These are phyloP conservation scores for Portevinia maculata DNA, from an alignment of 2,888 invertebrate species.

Conservation along the genomic window DNA sequence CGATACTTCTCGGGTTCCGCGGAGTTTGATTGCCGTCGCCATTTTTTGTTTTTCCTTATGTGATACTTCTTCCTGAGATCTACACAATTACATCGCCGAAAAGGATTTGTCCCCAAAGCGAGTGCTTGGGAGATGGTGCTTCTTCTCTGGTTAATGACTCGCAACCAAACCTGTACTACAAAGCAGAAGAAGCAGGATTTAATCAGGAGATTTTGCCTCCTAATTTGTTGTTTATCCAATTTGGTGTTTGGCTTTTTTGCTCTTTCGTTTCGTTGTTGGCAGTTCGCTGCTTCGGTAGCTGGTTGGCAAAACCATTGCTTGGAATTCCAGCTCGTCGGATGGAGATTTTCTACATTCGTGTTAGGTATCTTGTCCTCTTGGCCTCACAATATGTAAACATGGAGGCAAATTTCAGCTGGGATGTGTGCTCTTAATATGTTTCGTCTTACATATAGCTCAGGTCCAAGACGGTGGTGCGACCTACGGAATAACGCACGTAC, in stretches of 20 bases:
- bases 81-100: slow-evolving; percentile 61
- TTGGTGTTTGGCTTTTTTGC: slow-evolving; percentile 57
- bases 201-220: slow-evolving; percentile 73
- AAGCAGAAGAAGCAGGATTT: slow-evolving; percentile 60
- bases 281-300: slow-evolving; percentile 51
- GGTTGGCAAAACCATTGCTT: slow-evolving; percentile 40
- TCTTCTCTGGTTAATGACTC: slow-evolving; percentile 57
- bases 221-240: slow-evolving; percentile 75
- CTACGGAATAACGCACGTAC: slow-evolving; percentile 61
- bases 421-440: slow-evolving; percentile 71
- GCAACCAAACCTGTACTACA: slow-evolving; percentile 6
- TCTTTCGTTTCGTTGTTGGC: slow-evolving; percentile 26
- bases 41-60: slow-evolving; percentile 54
- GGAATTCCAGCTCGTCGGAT: slow-evolving; percentile 52
- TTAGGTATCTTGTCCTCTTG: slow-evolving; percentile 74
- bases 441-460: slow-evolving; percentile 43
- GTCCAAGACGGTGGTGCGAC: not conserved
- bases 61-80: slow-evolving; percentile 45
- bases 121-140: slow-evolving; percentile 27
- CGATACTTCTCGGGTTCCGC: slow-evolving; percentile 14
- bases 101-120: slow-evolving; percentile 64
- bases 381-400: slow-evolving; percentile 74
- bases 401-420: slow-evolving; percentile 69
- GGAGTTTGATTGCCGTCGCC: slow-evolving; percentile 64
- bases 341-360: slow-evolving; percentile 71